Conservation (phyloP, 2,113 vertebrate genomes). For the Gambusia affinis region DNA sequence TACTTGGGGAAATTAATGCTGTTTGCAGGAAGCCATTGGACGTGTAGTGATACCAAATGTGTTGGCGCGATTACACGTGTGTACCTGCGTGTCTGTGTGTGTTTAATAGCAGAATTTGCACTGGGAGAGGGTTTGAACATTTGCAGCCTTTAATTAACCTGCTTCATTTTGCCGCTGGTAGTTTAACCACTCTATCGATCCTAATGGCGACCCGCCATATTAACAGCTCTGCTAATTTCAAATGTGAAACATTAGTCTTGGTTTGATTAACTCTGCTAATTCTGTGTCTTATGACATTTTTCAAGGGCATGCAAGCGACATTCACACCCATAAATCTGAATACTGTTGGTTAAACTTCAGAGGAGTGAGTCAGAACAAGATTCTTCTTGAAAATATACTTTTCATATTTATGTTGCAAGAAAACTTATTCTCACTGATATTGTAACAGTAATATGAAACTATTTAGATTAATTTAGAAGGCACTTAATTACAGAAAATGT, state of each 20-base stretch:
- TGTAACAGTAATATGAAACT: background rate
- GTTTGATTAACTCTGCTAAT: constrained; percentile 74
- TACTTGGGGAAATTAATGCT: constrained; percentile 30
- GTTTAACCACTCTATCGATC: constrained; percentile 69
- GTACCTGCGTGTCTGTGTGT: constrained; percentile 28
- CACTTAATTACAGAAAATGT: too few relatives aligned
- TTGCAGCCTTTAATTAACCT: constrained; percentile 77
- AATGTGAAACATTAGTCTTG: constrained; percentile 69
- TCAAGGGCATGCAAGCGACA: constrained; percentile 46
- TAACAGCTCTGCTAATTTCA: constrained; percentile 70
- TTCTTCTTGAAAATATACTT: background rate
- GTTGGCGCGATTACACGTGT: constrained; percentile 34
- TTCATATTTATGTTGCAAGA: background rate
- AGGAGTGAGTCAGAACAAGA: constrained; percentile 27
- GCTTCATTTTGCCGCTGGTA: constrained; percentile 71
- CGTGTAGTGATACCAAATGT: constrained; percentile 19
- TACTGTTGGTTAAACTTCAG: constrained; percentile 41
- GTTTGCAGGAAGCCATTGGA: constrained; percentile 19
- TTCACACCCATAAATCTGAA: constrained; percentile 47
- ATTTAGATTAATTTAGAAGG: too few relatives aligned
- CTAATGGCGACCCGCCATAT: constrained; percentile 49
- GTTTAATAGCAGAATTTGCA: constrained; percentile 36
- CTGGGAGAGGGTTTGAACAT: constrained; percentile 43
- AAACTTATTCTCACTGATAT: background rate
- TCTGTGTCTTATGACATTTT: constrained; percentile 62